Conservation (phyloP, 2,797 vertebrate species). For the Tauraco hartlaubi region DNA sequence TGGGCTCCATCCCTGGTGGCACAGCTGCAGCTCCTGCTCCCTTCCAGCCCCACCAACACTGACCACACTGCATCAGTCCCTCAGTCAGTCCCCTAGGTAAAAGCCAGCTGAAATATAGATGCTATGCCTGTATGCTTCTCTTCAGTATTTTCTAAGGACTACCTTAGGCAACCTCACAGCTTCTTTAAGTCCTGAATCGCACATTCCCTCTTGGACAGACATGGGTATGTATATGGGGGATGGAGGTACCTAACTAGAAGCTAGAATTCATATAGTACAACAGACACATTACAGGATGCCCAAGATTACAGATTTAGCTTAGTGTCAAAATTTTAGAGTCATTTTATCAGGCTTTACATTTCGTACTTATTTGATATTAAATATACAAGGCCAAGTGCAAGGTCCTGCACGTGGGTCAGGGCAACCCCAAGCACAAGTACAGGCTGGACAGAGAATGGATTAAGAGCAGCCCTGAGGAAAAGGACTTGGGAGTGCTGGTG, state of each 20-base stretch:
- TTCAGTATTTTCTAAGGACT: neutral
- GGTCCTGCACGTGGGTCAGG: too few relatives aligned
- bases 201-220: neutral
- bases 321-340: neutral
- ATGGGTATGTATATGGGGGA: rapidly evolving
- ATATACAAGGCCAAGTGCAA: neutral
- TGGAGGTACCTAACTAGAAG: neutral
- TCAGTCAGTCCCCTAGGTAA: neutral
- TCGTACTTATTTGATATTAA: neutral
- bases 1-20: neutral
- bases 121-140: rapidly evolving
- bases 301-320: neutral
- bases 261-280: neutral
- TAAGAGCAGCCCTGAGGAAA: too few relatives aligned
- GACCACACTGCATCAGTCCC: neutral
- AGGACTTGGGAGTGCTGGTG: too few relatives aligned
- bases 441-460: too few relatives aligned
- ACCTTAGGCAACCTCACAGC: neutral
- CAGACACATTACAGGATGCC: neutral
- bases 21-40: neutral
- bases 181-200: neutral
- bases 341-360: neutral
- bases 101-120: rapidly evolving
- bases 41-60: neutral
- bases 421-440: too few relatives aligned